phyloP scores from a whole-genome alignment of 2,888 invertebrate genomes.

The Sphaerophoria taeniata region DNA sequence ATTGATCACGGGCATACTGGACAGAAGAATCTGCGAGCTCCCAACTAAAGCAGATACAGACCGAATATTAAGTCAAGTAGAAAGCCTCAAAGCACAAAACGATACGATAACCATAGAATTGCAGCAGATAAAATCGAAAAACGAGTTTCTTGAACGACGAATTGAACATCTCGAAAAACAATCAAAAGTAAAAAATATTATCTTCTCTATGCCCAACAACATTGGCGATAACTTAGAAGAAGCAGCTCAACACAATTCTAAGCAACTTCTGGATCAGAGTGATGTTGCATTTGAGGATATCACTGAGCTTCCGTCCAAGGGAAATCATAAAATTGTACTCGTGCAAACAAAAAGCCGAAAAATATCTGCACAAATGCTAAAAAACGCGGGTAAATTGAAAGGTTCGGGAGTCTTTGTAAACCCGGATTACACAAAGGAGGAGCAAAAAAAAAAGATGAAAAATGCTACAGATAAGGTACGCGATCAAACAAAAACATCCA shows the following conservation, averaged over 20 bases:
- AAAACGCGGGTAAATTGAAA: too few relatives aligned
- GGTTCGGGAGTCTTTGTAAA: too few relatives aligned
- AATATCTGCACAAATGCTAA: neutral
- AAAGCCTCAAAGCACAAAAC: too few relatives aligned
- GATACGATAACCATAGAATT: too few relatives aligned
- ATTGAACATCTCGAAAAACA: neutral
- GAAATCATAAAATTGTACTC: neutral
- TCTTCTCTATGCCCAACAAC: neutral
- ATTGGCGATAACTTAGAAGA: neutral
- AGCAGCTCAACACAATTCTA: neutral
- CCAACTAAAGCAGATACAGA: too few relatives aligned
- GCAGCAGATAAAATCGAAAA: too few relatives aligned
- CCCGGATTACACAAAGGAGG: neutral
- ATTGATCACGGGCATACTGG: too few relatives aligned
- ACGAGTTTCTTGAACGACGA: neutral
- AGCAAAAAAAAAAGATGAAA: neutral
- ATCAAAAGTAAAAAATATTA: neutral
- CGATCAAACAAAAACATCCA: neutral
- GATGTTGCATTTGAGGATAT: neutral
- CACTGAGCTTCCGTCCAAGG: neutral
- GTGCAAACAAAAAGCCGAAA: neutral
- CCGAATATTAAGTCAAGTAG: too few relatives aligned
- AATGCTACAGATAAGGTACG: neutral
- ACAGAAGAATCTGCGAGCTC: too few relatives aligned
- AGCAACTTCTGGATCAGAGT: neutral